phyloP scores from a whole-genome alignment of 2,113 vertebrate species.

The Cinclus mexicanus region DNA sequence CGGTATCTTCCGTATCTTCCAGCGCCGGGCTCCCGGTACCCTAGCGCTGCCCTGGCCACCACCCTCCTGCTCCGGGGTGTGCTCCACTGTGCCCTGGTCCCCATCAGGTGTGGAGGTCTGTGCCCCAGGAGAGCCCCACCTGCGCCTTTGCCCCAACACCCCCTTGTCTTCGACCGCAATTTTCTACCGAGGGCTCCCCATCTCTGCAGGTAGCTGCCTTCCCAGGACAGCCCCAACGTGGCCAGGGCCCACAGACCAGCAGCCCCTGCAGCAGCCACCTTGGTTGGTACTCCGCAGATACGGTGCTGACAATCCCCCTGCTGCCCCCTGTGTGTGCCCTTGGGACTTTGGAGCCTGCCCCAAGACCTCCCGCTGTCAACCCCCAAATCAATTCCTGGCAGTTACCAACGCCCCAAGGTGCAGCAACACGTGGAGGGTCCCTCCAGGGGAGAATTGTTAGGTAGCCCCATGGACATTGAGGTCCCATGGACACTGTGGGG shows the following conservation, averaged over 20 bases:
- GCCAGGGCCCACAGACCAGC: not conserved
- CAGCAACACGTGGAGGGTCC: fast-evolving
- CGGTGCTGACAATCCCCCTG: not conserved
- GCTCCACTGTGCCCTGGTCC: not conserved
- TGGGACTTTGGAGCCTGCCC: not conserved
- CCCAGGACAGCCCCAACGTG: not conserved
- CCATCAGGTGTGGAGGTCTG: not conserved
- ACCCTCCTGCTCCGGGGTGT: not conserved
- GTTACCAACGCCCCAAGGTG: not conserved
- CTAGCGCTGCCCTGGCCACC: not conserved
- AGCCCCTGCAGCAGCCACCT: not conserved
- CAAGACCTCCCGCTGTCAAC: fast-evolving
- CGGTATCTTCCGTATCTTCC: not conserved
- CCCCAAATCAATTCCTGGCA: fast-evolving
- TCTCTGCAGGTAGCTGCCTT: not conserved
- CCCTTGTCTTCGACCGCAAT: not conserved
- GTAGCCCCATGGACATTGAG: not conserved
- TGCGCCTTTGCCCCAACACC: not conserved
- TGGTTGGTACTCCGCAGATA: fast-evolving
- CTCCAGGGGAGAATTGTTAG: not conserved
- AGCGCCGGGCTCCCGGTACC: not conserved
- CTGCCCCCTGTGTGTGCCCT: too few relatives aligned
- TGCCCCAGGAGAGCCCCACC: not conserved
- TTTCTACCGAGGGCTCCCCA: not conserved
- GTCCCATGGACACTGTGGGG: not conserved